Conservation (phyloP, 2,113 vertebrate species). For the Microcebus tavaratra region DNA sequence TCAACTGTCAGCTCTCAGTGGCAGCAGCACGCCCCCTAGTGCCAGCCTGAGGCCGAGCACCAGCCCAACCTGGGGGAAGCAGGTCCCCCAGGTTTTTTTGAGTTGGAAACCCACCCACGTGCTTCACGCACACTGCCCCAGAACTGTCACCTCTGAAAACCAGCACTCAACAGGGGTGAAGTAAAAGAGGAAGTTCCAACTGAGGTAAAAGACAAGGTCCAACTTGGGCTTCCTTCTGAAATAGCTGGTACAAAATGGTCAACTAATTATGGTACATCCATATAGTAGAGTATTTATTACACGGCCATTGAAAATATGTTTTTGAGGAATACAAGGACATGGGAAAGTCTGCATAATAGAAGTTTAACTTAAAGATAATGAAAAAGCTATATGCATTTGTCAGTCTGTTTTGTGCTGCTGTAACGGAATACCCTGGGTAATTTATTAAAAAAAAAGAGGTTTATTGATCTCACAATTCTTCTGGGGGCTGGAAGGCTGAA, state of each 20-base stretch:
- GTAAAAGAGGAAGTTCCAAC: not conserved
- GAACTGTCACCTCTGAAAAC: conserved; percentile 21
- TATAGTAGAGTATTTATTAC: not conserved
- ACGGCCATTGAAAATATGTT: not conserved
- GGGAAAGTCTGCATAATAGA: not conserved
- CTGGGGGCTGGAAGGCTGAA: not conserved
- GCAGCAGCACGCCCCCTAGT: conserved; percentile 10
- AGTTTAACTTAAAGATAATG: not conserved
- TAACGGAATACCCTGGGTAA: not conserved
- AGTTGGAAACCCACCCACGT: not conserved
- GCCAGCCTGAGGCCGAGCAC: not conserved
- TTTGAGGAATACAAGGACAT: not conserved
- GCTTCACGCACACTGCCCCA: not conserved
- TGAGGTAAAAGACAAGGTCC: not conserved
- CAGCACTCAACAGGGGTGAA: not conserved
- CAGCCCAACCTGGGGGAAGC: not conserved
- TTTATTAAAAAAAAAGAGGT: not conserved
- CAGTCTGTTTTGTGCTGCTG: not conserved
- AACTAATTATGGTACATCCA: not conserved
- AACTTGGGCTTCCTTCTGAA: conserved; percentile 3
- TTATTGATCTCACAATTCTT: not conserved
- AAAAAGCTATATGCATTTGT: not conserved
- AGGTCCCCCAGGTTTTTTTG: not conserved
- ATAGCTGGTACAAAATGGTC: not conserved
- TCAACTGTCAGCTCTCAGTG: not conserved